These are phyloP conservation scores for Phocoena phocoena DNA, from an alignment of 2,113 vertebrate species.

Conservation along the genomic window DNA sequence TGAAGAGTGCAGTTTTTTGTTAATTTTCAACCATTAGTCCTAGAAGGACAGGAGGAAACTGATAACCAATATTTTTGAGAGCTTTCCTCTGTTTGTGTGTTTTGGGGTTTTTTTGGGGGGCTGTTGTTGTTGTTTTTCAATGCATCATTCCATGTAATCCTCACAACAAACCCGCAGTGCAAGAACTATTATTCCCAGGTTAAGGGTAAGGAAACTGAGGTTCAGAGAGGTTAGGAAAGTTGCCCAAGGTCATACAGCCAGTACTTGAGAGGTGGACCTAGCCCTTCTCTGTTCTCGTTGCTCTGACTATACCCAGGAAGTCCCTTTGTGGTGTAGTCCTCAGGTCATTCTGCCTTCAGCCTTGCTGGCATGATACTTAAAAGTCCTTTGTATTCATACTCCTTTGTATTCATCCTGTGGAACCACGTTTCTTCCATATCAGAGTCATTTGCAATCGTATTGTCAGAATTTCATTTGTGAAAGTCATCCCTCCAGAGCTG, in stretches of 20 bases:
- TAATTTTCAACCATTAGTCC: not conserved
- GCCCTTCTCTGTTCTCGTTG: not conserved
- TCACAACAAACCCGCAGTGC: not conserved
- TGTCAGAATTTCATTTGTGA: constrained; percentile 47
- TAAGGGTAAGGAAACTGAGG: not conserved
- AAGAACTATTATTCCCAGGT: not conserved
- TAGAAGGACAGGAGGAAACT: not conserved
- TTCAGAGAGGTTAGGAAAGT: not conserved
- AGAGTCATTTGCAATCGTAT: constrained; percentile 29
- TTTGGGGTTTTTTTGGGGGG: not conserved
- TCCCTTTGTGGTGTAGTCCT: not conserved
- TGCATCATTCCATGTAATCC: not conserved
- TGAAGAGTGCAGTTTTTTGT: not conserved
- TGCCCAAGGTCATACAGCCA: not conserved
- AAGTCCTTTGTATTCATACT: not conserved
- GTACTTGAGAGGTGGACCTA: not conserved
- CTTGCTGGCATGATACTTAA: not conserved
- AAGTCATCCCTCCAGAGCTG: not conserved
- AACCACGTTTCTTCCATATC: not conserved
- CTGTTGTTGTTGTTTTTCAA: not conserved
- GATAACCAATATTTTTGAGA: not conserved
- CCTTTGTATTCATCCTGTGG: constrained; percentile 19
- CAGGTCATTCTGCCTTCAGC: not conserved
- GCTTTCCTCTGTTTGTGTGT: not conserved
- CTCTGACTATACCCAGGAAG: not conserved